Evolutionary conservation across 2,113 vertebrate species (phyloP).

Genomic region (Numida meleagris): DNA sequence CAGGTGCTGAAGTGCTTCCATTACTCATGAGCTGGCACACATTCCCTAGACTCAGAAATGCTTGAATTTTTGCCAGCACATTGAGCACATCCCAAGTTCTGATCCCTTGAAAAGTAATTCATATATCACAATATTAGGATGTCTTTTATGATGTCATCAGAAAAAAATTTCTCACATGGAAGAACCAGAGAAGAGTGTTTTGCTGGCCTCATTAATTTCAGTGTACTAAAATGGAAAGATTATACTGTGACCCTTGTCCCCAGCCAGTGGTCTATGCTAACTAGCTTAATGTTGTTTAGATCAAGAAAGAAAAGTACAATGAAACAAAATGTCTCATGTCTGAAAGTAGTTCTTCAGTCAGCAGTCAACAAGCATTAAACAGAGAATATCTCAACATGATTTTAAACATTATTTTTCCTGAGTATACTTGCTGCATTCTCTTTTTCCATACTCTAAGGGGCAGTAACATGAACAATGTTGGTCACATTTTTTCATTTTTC

Average conservation of each 20-base stretch:
- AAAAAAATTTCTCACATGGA: conserved; percentile 53
- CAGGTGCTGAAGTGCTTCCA: conserved; percentile 58
- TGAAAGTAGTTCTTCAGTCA: conserved; percentile 54
- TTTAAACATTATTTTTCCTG: conserved; percentile 25
- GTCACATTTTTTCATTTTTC: conserved; percentile 37
- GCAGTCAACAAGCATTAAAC: background rate
- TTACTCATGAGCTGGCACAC: conserved; percentile 57
- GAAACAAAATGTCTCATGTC: conserved; percentile 32
- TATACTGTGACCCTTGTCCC: conserved; percentile 59
- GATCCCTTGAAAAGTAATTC: conserved; percentile 66
- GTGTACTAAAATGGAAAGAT: conserved; percentile 62
- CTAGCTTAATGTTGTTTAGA: conserved; percentile 72
- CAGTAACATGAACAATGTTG: conserved; percentile 57
- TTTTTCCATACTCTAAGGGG: conserved; percentile 42
- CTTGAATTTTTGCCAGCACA: conserved; percentile 67
- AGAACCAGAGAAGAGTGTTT: conserved; percentile 50
- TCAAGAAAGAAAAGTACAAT: conserved; percentile 41
- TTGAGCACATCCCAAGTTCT: conserved; percentile 40
- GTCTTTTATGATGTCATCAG: conserved; percentile 69
- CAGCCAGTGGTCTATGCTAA: conserved; percentile 66
- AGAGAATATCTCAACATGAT: conserved; percentile 32
- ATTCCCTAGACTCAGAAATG: conserved; percentile 36
- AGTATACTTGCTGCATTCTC: conserved; percentile 29
- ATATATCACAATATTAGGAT: conserved; percentile 73
- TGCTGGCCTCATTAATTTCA: conserved; percentile 71